A percentile compares a stretch with the other conserved stretches of the same genome.
Conservation (phyloP, 2,113 vertebrate species). For the Gasterosteus aculeatus region DNA sequence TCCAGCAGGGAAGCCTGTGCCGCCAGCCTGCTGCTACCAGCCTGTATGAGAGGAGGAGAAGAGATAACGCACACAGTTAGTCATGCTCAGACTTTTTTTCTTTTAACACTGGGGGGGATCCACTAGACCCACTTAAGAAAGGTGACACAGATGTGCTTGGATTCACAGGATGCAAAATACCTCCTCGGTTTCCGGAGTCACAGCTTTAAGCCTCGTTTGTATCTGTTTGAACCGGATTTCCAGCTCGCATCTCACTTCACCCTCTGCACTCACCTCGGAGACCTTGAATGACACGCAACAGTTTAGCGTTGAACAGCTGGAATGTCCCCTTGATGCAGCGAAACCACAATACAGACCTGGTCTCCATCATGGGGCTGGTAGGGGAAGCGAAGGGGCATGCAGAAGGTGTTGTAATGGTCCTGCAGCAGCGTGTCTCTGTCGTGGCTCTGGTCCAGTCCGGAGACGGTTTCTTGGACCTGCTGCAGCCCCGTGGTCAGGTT, state of each 20-base stretch:
- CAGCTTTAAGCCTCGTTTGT: slow-evolving; percentile 79
- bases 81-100: background rate
- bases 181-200: slow-evolving; percentile 82
- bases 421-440: slow-evolving; percentile 86
- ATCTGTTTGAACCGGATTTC: slow-evolving; percentile 86
- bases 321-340: background rate
- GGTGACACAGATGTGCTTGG: background rate
- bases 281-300: slow-evolving; percentile 71
- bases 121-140: background rate
- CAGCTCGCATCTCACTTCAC: slow-evolving; percentile 83
- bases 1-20: slow-evolving; percentile 81
- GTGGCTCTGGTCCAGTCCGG: slow-evolving; percentile 80
- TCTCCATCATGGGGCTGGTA: slow-evolving; percentile 90
- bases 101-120: background rate
- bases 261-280: slow-evolving; percentile 82
- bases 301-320: background rate
- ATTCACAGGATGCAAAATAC: slow-evolving; percentile 42
- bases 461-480: slow-evolving; percentile 79
- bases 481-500: slow-evolving; percentile 81
- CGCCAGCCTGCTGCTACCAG: slow-evolving; percentile 77
- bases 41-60: slow-evolving; percentile 65
- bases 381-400: slow-evolving; percentile 83
- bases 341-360: slow-evolving; percentile 76
- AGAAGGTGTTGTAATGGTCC: slow-evolving; percentile 83
- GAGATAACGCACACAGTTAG: background rate